Evolutionary conservation across 2,888 invertebrate species (phyloP).

Genomic region (Drosophila percnosoma): DNA sequence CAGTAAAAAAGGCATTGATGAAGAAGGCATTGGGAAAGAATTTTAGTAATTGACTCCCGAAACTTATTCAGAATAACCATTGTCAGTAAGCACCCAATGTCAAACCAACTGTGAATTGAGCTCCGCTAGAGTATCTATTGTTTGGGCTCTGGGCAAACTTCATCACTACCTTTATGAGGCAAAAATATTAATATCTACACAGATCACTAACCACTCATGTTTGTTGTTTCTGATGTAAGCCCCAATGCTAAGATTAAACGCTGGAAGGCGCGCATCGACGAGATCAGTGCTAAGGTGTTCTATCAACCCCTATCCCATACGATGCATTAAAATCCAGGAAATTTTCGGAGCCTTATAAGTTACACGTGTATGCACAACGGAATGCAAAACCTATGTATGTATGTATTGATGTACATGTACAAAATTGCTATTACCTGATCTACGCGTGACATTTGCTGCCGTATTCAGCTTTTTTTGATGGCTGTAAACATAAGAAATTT

Average conservation of each 20-base stretch:
- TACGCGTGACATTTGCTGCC: slow-evolving; percentile 94
- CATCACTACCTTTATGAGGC: background rate
- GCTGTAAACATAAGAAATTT: slow-evolving; percentile 48
- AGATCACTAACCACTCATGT: background rate
- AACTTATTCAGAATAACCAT: background rate
- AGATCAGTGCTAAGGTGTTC: background rate
- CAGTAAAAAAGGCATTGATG: too few relatives aligned
- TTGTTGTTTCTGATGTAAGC: background rate
- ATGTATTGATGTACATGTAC: slow-evolving; percentile 39
- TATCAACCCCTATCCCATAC: background rate
- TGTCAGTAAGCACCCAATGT: background rate
- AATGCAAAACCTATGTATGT: slow-evolving; percentile 8
- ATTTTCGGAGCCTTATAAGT: slow-evolving; percentile 11
- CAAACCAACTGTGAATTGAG: background rate
- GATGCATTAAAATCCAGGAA: slow-evolving; percentile 1
- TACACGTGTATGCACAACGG: slow-evolving; percentile 6
- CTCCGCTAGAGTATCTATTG: background rate
- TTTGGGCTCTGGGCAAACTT: background rate
- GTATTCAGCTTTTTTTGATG: slow-evolving; percentile 73
- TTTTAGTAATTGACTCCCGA: background rate
- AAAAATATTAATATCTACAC: background rate
- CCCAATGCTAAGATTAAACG: background rate
- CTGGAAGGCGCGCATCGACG: background rate
- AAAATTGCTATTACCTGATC: slow-evolving; percentile 89
- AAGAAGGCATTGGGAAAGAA: background rate